phyloP scores from a whole-genome alignment of 2,888 invertebrate species.

The Hipparchia semele region DNA sequence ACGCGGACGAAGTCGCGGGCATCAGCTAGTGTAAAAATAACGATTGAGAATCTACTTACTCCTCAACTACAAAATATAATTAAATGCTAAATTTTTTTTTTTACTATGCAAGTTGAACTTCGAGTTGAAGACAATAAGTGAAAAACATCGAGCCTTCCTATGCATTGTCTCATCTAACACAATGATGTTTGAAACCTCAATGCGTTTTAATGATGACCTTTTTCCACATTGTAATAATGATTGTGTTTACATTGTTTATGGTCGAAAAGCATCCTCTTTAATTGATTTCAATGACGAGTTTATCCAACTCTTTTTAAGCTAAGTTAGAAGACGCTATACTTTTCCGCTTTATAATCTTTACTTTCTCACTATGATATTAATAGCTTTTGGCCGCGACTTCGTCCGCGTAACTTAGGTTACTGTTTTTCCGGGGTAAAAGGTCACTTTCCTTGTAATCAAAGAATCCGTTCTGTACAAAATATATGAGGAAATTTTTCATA shows the following conservation, averaged over 20 bases:
- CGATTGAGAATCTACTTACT: too few relatives aligned
- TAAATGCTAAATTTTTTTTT: neutral
- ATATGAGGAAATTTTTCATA: too few relatives aligned
- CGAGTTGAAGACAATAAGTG: constrained; percentile 3
- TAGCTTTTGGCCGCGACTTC: too few relatives aligned
- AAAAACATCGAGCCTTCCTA: constrained; percentile 18
- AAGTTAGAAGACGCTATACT: neutral
- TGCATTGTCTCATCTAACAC: constrained; percentile 29
- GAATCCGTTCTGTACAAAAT: too few relatives aligned
- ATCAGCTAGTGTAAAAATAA: too few relatives aligned
- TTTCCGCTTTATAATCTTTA: too few relatives aligned
- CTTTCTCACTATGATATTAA: too few relatives aligned
- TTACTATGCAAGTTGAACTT: neutral
- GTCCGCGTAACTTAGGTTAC: too few relatives aligned
- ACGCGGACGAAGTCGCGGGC: too few relatives aligned
- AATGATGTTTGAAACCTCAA: constrained; percentile 26
- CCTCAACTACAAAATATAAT: neutral
- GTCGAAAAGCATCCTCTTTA: constrained; percentile 23
- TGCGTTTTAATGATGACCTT: constrained; percentile 25
- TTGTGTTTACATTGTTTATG: constrained; percentile 20
- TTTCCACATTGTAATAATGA: constrained; percentile 22
- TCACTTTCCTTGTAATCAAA: too few relatives aligned
- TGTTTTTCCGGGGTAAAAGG: too few relatives aligned
- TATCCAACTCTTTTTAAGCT: neutral
- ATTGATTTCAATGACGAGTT: constrained; percentile 15